Base-by-base conservation (phyloP, 2,888 invertebrate species). In the Aphidoletes aphidimyza region DNA sequence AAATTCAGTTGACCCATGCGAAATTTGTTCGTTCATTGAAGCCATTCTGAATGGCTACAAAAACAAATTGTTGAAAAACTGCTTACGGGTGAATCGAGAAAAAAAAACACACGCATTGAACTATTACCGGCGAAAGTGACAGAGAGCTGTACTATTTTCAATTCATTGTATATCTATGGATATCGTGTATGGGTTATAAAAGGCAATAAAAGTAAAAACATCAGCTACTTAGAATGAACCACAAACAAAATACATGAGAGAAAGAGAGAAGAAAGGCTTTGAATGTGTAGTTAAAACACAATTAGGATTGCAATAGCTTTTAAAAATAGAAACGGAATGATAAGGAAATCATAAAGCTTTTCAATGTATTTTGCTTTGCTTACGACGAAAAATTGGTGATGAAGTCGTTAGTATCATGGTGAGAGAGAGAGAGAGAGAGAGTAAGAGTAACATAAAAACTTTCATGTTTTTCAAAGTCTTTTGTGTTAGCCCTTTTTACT, bases 51-150 rank as follows among this genome's bases (percentile, higher is more conserved):
- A n/a, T 30, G 69, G n/a, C 1, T 54, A 30, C 30, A 2, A 14
- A 34, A 3, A 30, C 34, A 69, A 69, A 2, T 47, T n/a, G n/a
- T n/a, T 54, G 69, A 69, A 30, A 69, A 69, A 69, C 30, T 69
- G 34, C 30, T 30, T 30, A 11, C n/a, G 1, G 26, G 0, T 26
- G n/a, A 3, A 54, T 17, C 26, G n/a, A n/a, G n/a, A n/a, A n/a
- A n/a, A n/a, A n/a, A n/a, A n/a, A n/a, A n/a, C 26, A 26, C 26
- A 30, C 30, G 26, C 69, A 34, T 11, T 69, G 69, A 69, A 54
- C 54, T 69, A 34, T 69, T 69, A 30, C 69, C 69, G 69, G 69
- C 69, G 69, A 69, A 69, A 69, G 69, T 69, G 30, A 34, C 69
- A 69, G 34, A 30, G 11, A 30, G 22, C 22, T 11, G 26, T 22